A percentile compares a stretch with the other conserved stretches of the same genome.
These are phyloP conservation scores for Callinectes sapidus DNA, from an alignment of 2,888 invertebrate species.

Conservation along the genomic window DNA sequence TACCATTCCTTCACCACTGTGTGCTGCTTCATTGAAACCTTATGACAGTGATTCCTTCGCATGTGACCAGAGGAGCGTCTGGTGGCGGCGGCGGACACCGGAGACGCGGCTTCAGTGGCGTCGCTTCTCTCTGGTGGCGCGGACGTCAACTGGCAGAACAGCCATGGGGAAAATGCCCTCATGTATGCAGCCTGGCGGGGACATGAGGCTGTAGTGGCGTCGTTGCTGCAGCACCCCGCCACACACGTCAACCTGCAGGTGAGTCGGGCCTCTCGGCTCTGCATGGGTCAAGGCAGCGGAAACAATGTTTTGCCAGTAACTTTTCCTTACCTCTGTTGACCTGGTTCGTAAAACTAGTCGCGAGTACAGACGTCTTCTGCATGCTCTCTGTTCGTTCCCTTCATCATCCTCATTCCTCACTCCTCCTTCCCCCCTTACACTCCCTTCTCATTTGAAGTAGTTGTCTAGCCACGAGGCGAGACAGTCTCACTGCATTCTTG, in stretches of 20 bases:
- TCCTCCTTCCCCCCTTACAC: background rate
- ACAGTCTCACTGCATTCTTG: background rate
- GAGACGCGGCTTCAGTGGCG: slow-evolving; percentile 51
- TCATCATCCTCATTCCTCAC: background rate
- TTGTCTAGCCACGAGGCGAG: no score
- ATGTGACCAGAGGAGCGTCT: slow-evolving; percentile 59
- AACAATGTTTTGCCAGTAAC: background rate
- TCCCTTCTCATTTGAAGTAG: background rate
- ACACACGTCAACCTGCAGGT: slow-evolving; percentile 70
- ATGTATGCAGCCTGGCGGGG: slow-evolving; percentile 71
- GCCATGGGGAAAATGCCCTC: slow-evolving; percentile 68
- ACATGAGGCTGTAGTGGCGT: slow-evolving; percentile 68
- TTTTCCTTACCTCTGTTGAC: no score
- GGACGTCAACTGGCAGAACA: slow-evolving; percentile 70
- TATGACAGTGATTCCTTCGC: no score
- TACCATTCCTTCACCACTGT: no score
- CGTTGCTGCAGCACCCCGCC: slow-evolving; percentile 68
- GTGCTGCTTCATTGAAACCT: no score
- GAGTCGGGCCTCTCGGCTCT: background rate
- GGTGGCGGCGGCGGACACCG: slow-evolving; percentile 62
- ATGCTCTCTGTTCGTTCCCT: no score
- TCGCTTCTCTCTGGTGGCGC: slow-evolving; percentile 60
- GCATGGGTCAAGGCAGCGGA: background rate
- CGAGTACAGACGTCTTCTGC: no score
- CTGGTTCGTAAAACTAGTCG: no score